A percentile compares a stretch with the other conserved stretches of the same genome.
These are phyloP conservation scores for Batillaria attramentaria DNA, from an alignment of 1,140 invertebrate species.

Conservation along the genomic window DNA sequence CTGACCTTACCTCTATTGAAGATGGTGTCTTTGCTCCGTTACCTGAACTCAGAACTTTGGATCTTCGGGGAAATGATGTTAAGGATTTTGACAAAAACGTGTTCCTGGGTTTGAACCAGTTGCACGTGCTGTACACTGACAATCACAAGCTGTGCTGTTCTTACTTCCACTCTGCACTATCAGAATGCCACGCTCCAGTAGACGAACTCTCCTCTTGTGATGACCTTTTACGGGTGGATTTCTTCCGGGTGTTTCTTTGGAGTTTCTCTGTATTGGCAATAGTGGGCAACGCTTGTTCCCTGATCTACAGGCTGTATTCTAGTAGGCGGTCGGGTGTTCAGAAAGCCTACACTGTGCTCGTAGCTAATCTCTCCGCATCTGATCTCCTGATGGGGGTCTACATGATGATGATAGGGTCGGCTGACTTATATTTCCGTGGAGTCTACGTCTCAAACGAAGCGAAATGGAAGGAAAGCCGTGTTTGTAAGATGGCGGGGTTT, in stretches of 20 bases:
- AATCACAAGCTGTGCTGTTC: background rate
- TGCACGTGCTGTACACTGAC: background rate
- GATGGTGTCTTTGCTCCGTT: background rate
- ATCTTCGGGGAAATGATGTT: background rate
- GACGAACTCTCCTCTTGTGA: slow-evolving; percentile 20
- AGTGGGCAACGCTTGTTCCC: background rate
- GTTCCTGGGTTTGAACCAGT: background rate
- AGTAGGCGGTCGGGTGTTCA: background rate
- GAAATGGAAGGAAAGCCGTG: slow-evolving; percentile 49
- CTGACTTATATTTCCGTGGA: slow-evolving; percentile 55
- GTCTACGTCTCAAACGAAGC: slow-evolving; percentile 50
- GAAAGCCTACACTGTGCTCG: background rate
- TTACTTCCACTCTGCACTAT: background rate
- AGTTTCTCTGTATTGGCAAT: background rate
- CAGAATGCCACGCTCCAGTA: background rate
- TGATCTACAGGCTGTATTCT: background rate
- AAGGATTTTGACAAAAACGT: background rate
- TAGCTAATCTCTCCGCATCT: background rate
- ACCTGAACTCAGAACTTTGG: background rate
- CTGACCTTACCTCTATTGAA: background rate
- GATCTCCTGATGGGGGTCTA: slow-evolving; percentile 65
- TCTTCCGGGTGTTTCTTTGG: slow-evolving; percentile 1
- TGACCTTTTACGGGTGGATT: background rate
- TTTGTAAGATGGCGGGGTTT: slow-evolving; percentile 56
- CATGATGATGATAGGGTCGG: slow-evolving; percentile 56